A percentile compares a stretch with the other conserved stretches of the same genome.
These are phyloP conservation scores for Blastobasis lacticolella DNA, from an alignment of 2,888 invertebrate species.

Conservation along the genomic window DNA sequence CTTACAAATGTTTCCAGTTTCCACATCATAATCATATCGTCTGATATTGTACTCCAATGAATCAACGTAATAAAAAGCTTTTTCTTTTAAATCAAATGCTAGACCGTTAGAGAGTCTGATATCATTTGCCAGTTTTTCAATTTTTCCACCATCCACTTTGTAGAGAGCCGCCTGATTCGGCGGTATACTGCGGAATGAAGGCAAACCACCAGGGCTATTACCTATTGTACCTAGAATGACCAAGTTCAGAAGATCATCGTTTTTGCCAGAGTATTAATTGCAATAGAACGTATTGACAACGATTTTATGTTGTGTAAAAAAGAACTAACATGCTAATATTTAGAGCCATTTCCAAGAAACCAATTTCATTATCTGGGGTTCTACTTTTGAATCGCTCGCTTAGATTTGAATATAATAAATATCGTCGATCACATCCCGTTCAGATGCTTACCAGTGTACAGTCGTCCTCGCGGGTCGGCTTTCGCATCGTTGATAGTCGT, in stretches of 20 bases:
- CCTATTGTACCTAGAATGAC: not conserved
- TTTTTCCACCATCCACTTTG: constrained; percentile 37
- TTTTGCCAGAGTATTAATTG: constrained; percentile 6
- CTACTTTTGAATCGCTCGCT: constrained; percentile 26
- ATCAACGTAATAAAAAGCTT: too few relatives aligned
- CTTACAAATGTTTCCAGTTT: constrained; percentile 28
- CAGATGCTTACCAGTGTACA: constrained; percentile 76
- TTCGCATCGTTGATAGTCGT: constrained; percentile 86
- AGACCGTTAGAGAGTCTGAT: constrained; percentile 84
- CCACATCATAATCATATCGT: constrained; percentile 81
- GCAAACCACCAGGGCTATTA: constrained; percentile 34
- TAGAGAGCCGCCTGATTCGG: constrained; percentile 21
- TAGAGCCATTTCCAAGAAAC: too few relatives aligned
- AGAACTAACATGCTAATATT: too few relatives aligned
- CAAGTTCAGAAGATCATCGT: not conserved
- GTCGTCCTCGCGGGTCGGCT: constrained; percentile 81
- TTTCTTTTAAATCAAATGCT: constrained; percentile 78
- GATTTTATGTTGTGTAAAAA: too few relatives aligned
- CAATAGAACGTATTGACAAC: too few relatives aligned
- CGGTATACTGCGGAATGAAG: constrained; percentile 14
- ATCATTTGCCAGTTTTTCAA: constrained; percentile 26
- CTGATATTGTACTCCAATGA: constrained; percentile 67
- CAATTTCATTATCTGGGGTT: constrained; percentile 31
- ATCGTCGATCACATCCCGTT: too few relatives aligned
- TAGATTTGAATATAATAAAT: too few relatives aligned